Evolutionary conservation across 2,113 vertebrate genomes (phyloP), one percentile per base, ranked within the genome.

Genomic region (Dicerorhinus sumatrensis): DNA sequence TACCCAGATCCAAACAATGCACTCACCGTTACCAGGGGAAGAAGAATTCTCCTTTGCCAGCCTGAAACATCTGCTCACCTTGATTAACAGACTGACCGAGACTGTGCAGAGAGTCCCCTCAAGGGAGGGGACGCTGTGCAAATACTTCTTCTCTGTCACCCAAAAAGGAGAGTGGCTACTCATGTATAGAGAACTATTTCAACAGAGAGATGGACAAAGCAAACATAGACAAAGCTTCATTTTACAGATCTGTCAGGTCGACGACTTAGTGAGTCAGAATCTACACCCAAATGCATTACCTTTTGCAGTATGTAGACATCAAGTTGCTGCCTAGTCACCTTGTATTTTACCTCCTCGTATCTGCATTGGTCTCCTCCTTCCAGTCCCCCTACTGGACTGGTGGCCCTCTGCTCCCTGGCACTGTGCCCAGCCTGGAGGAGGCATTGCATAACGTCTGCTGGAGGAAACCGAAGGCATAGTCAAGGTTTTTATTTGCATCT

Each of bases 351-450:
- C 16, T 56, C 33, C 23, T 89, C 80, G 51, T 20, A 39, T 36
- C 29, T 54, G 60, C 6, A 12, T 25, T 58, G 10, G 31, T 75
- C 16, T 77, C 12, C 5, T 4, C 12, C 3, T 69, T 18, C 6
- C 4, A 33, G 54, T 18, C 48, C 56, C 54, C 14, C 33, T 11
- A 14, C 25, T 31, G 20, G 6, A n/a, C 25, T 14, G 9, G 9
- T 21, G 1, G 14, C 2, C 56, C 10, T 31, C 42, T 85, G 31
- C 25, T 54, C 51, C 12, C 16, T 29, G 73, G 25, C 31, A 14
- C 0, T 0, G 1, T 4, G 2, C 10, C 63, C n/a, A 76, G 17
- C 33, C 51, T 63, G 0, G 31, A 48, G 23, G 17, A 91, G 36
- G 31, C 18, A 11, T 65, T 63, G 1, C 3, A 0, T 25, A 56